Evolutionary conservation across 2,113 vertebrate genomes (phyloP).

Genomic region (Struthio camelus): DNA sequence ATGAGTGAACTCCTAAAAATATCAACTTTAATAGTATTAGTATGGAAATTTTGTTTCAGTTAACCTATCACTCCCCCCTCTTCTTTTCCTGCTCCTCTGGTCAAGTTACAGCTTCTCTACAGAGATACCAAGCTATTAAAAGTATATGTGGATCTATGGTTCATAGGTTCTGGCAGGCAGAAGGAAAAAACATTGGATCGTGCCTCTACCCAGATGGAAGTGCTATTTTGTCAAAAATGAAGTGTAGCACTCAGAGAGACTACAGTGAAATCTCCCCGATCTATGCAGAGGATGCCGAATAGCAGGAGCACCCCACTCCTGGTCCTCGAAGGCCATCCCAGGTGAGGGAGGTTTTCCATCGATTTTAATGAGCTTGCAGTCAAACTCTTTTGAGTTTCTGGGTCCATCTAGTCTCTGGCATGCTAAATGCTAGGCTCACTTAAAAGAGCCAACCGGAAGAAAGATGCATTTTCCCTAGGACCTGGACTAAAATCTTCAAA

Average conservation of each 20-base stretch:
- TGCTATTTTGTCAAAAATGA: neutral
- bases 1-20: neutral
- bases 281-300: neutral
- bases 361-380: neutral
- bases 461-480: neutral
- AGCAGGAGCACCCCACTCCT: neutral
- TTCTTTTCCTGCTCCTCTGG: neutral
- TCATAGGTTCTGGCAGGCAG: neutral
- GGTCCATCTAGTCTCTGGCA: neutral
- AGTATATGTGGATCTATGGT: neutral
- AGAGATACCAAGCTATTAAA: neutral
- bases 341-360: neutral
- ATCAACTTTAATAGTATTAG: neutral
- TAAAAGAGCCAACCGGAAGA: neutral
- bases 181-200: neutral
- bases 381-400: neutral
- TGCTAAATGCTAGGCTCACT: neutral
- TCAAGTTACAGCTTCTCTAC: neutral
- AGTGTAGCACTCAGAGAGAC: neutral
- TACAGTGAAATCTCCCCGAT: neutral
- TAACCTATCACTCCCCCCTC: neutral
- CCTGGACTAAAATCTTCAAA: neutral
- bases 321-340: neutral
- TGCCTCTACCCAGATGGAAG: neutral
- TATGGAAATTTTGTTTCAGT: neutral